Base-by-base conservation (phyloP, 1,140 invertebrate species). In the Drosophila ficusphila region DNA sequence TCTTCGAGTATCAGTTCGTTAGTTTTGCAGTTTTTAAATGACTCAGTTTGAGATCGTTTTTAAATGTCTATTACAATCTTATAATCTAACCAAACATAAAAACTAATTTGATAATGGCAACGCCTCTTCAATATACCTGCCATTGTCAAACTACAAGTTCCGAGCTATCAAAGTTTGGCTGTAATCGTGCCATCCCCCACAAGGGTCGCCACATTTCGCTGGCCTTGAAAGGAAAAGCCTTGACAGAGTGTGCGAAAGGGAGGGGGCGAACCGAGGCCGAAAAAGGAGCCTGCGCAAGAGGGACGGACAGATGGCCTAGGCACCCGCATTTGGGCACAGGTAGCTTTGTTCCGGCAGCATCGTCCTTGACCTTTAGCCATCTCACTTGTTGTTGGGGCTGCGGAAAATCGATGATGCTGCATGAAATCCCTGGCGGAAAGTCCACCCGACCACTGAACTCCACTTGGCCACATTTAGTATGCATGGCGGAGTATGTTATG, bases 141-240 rank as follows among this genome's bases (percentile, higher is more conserved):
- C n/a, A n/a, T n/a, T n/a, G n/a, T n/a, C n/a, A n/a, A n/a, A n/a
- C 44, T 31, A 16, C 14, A 33, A 33, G 18, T 16, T 21, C 2
- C 18, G 19, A 23, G 11, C 16, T 49, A 8, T 29, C 33, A 65
- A 41, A 51, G 62, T 51, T 65, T n/a, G 41, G 23, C 47, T 67
- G 8, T 23, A 38, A 33, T 61, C 19, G 12, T 8, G 57, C 25
- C 42, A 21, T 7, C 47, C 27, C 14, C 23, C 23, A 39, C 16
- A 18, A 31, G 41, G 25, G 44, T 56, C 38, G 57, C 54, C 65
- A 67, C 53, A 31, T 57, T 79, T 79, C 38, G 53, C 34, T 72
- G 81, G 60, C 81, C 81, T 85, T 85, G 81, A 81, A 85, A 61
- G 31, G 72, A 76, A 85, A 85, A 88, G 49, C 76, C 79, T 86